Evolutionary conservation across 2,113 vertebrate species (phyloP).

Genomic region (Pteruthius melanotis): DNA sequence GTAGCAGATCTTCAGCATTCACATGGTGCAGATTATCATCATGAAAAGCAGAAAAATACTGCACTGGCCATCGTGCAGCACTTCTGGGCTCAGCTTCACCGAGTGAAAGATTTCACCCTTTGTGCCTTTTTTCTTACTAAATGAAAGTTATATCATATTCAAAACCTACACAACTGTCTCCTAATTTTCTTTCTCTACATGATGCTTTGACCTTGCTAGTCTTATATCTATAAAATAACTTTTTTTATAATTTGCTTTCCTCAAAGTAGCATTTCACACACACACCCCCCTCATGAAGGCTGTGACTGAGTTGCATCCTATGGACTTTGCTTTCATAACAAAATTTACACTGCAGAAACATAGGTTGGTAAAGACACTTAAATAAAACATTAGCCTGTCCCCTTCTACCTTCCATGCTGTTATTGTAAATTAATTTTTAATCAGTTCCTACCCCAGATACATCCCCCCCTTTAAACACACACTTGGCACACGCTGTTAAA

Average conservation of each 20-base stretch:
- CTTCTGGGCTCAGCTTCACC: not conserved
- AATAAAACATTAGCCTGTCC: constrained; percentile 39
- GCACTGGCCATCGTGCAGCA: not conserved
- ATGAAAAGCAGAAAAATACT: not conserved
- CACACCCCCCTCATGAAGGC: not conserved
- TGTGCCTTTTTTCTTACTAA: not conserved
- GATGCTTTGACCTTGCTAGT: not conserved
- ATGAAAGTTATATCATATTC: not conserved
- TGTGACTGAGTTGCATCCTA: not conserved
- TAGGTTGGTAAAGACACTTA: not conserved
- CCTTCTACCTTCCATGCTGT: constrained; percentile 4
- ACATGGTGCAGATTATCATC: not conserved
- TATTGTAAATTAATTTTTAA: constrained; percentile 47
- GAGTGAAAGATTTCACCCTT: not conserved
- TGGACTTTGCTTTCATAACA: not conserved
- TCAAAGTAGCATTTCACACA: not conserved
- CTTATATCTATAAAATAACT: not conserved
- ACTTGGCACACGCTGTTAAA: not conserved
- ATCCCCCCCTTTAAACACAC: not conserved
- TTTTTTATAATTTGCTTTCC: not conserved
- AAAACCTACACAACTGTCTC: not conserved
- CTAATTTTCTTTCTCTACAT: not conserved
- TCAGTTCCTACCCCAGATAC: not conserved
- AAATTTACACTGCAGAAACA: not conserved
- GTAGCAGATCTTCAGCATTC: not conserved